These are phyloP conservation scores for Engystomops pustulosus DNA, from an alignment of 2,113 vertebrate species.

Conservation along the genomic window DNA sequence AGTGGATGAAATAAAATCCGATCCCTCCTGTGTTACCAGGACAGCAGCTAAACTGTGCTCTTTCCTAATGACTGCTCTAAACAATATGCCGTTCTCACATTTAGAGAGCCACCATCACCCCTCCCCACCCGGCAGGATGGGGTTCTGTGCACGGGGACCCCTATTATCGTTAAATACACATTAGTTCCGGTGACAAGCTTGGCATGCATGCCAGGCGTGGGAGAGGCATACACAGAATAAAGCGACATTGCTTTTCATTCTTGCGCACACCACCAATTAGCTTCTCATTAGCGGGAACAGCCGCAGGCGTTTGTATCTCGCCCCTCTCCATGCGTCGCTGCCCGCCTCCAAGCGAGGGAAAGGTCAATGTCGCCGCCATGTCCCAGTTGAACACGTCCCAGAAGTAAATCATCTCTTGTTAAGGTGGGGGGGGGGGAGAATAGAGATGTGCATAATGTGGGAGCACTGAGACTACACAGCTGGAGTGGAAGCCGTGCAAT, in stretches of 20 bases:
- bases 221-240: slow-evolving; percentile 52
- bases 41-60: slow-evolving; percentile 26
- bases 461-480: slow-evolving; percentile 13
- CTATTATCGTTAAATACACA: slow-evolving; percentile 58
- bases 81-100: slow-evolving; percentile 36
- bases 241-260: slow-evolving; percentile 49
- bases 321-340: slow-evolving; percentile 51
- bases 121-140: slow-evolving; percentile 18
- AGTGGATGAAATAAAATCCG: slow-evolving; percentile 26
- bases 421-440: background rate
- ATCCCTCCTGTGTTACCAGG: slow-evolving; percentile 34
- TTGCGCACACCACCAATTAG: slow-evolving; percentile 57
- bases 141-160: slow-evolving; percentile 47
- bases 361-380: slow-evolving; percentile 53
- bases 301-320: slow-evolving; percentile 53
- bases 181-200: slow-evolving; percentile 54
- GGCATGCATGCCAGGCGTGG: slow-evolving; percentile 55
- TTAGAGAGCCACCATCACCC: background rate
- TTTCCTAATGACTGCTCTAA: slow-evolving; percentile 44
- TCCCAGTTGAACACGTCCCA: slow-evolving; percentile 41
- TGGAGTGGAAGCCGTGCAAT: slow-evolving; percentile 17
- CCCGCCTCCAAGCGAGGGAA: slow-evolving; percentile 43
- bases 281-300: slow-evolving; percentile 59
- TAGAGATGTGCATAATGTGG: slow-evolving; percentile 45
- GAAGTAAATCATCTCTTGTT: slow-evolving; percentile 53